Evolutionary conservation across 2,113 vertebrate species (phyloP), one percentile per base, ranked within the genome.

Genomic region (Orthonyx spaldingii): DNA sequence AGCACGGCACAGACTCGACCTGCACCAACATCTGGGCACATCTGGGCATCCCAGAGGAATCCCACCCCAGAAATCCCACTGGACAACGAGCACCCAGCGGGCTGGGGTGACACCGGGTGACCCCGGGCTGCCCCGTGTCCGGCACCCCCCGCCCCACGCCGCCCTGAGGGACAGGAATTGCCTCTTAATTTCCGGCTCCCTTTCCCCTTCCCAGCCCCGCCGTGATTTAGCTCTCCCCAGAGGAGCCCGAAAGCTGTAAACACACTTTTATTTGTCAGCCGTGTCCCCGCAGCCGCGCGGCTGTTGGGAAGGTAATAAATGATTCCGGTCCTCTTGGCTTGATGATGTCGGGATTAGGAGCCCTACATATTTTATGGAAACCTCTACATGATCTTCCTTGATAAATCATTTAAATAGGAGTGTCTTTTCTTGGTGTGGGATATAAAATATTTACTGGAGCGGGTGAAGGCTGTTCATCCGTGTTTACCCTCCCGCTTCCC

Each of bases 301-400:
- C 94, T 94, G 94, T 87, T 84, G 50, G 65, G 64, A 81, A 87
- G 89, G 96, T 97, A 96, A 97, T 97, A 93, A 92, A 97, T 89
- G 92, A 90, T 95, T 87, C 57, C 71, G 59, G 94, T 90, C 95
- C 95, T 94, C 92, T 90, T 93, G 77, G 93, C 96, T 85, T 94
- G 92, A 94, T 91, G 95, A 97, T 96, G 94, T 96, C 94, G 93
- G 96, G 93, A 96, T 97, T 97, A 97, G 96, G 92, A 95, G 91
- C 95, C 97, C 93, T 97, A 96, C 96, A 96, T 97, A 97, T 97
- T 97, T 97, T 95, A 97, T 97, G 77, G 93, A 74, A 97, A 91
- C 94, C 94, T 95, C 97, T 91, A 81, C 94, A 94, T 90, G 96
- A 95, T 95, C 96, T 90, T 95, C 89, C 95, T 89, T 91, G 89